phyloP scores from a whole-genome alignment of 2,113 vertebrate species.

The Fukomys damarensis region DNA sequence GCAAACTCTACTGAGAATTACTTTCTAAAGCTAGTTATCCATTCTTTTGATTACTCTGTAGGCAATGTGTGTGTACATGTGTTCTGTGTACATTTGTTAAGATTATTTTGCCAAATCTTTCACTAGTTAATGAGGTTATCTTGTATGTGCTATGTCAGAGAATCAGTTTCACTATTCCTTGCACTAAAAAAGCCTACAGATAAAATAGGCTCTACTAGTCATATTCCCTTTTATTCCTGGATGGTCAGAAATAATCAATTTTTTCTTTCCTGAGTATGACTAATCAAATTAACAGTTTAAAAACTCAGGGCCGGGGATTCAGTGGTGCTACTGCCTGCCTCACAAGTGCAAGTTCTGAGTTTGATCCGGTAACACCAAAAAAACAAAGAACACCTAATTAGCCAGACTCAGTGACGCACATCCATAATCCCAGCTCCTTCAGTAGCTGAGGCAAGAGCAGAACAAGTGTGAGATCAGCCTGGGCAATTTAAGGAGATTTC shows the following conservation, averaged over 20 bases:
- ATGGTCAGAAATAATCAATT: not conserved
- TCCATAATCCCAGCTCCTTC: not conserved
- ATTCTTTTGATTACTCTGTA: not conserved
- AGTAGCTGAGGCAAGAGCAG: too few species aligned
- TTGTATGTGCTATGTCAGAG: not conserved
- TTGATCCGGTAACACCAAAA: too few species aligned
- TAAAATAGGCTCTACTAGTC: not conserved
- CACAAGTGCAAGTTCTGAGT: too few species aligned
- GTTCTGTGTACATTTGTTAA: not conserved
- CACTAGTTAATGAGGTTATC: not conserved
- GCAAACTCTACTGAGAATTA: not conserved
- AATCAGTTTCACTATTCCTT: not conserved
- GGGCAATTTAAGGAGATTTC: too few species aligned
- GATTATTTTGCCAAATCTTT: not conserved
- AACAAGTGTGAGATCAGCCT: too few species aligned
- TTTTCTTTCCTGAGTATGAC: not conserved
- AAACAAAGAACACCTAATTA: not conserved
- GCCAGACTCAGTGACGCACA: too few species aligned
- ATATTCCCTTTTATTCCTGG: not conserved
- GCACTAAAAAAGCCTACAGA: not conserved
- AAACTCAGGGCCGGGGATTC: too few species aligned
- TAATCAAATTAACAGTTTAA: not conserved
- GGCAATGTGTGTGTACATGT: not conserved
- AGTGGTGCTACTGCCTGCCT: too few species aligned
- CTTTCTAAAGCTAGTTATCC: constrained; percentile 7